Conservation (phyloP, 1,140 invertebrate genomes). For the Plodia interpunctella region DNA sequence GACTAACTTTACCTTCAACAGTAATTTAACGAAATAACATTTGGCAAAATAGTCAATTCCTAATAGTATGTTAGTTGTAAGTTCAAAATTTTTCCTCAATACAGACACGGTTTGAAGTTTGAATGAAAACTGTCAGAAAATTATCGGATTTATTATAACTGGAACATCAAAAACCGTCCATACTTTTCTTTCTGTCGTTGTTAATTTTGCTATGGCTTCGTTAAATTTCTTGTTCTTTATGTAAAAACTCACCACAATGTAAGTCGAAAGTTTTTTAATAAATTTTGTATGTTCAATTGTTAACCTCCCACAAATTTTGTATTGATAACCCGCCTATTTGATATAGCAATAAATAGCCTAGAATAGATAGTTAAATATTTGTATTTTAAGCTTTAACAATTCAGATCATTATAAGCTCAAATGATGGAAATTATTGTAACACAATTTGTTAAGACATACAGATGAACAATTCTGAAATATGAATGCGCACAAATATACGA, state of each 20-base stretch:
- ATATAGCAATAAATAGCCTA: conserved; percentile 75
- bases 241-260: neutral
- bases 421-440: conserved; percentile 22
- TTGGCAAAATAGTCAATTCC: conserved; percentile 21
- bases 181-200: conserved; percentile 28
- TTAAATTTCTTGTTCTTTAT: conserved; percentile 11
- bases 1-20: conserved; percentile 13
- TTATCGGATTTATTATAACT: conserved; percentile 11
- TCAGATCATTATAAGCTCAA: conserved; percentile 48
- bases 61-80: conserved; percentile 17
- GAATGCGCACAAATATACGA: conserved; percentile 40
- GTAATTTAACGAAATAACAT: conserved; percentile 15
- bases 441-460: conserved; percentile 20
- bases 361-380: conserved; percentile 66
- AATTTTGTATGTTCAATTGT: conserved; percentile 50
- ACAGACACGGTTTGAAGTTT: conserved; percentile 32
- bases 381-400: conserved; percentile 65
- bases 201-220: conserved; percentile 21
- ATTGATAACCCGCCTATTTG: conserved; percentile 72
- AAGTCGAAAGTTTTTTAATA: neutral
- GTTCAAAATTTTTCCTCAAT: conserved; percentile 10
- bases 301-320: conserved; percentile 55
- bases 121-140: too few species aligned
- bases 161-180: conserved; percentile 56
- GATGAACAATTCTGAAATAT: conserved; percentile 17